Evolutionary conservation across 1,140 invertebrate genomes (phyloP).

Genomic region (Alviniconcha marisindica): DNA sequence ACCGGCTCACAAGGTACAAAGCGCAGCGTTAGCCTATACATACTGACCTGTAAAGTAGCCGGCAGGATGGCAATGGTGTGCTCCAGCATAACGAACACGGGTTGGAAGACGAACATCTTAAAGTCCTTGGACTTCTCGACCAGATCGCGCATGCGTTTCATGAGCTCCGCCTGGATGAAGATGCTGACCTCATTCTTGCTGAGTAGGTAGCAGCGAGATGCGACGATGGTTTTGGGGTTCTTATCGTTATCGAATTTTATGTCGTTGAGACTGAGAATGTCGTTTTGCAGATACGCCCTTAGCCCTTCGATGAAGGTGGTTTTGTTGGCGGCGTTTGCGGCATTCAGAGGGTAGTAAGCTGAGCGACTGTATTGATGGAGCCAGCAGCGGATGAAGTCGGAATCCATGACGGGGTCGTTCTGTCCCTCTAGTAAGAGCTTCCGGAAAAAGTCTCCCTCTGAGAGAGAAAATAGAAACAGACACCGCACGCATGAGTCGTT

Average conservation of each 20-base stretch:
- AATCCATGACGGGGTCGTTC: neutral
- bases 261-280: neutral
- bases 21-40: too few species aligned
- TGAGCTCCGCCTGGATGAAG: conserved; percentile 44
- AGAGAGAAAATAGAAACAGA: neutral
- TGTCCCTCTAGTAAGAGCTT: neutral
- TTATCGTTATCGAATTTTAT: neutral
- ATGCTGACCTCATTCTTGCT: conserved; percentile 37
- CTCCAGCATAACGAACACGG: conserved; percentile 56
- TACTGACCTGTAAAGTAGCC: conserved; percentile 85
- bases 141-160: conserved; percentile 49
- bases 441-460: neutral
- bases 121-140: conserved; percentile 41
- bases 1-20: too few species aligned
- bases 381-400: conserved; percentile 15
- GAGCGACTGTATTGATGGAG: neutral
- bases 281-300: neutral
- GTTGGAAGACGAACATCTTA: conserved; percentile 41
- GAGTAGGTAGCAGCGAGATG: conserved; percentile 53
- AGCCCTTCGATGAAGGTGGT: neutral
- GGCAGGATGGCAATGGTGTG: conserved; percentile 94
- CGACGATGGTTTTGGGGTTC: too few species aligned
- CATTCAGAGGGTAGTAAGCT: neutral
- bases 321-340: neutral
- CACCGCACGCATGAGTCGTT: too few species aligned